Conservation (phyloP, 2,888 invertebrate species). For the Enchytraeus crypticus region DNA sequence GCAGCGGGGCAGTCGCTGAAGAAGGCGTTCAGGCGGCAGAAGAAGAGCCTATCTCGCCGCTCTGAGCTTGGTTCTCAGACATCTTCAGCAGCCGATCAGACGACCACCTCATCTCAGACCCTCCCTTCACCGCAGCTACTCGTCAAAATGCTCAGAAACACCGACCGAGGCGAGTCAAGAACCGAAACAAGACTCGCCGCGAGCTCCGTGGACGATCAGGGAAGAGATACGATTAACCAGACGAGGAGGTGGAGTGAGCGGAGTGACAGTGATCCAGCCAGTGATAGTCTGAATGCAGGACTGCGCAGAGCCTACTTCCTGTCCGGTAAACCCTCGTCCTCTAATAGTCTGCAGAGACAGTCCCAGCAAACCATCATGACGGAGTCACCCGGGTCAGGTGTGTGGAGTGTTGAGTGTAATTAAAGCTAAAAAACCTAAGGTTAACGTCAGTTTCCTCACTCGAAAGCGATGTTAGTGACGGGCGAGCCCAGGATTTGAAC, state of each 20-base stretch:
- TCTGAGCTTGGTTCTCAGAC: background rate
- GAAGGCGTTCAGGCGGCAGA: slow-evolving; percentile 10
- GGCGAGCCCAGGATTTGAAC: too few relatives aligned
- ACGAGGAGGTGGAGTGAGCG: background rate
- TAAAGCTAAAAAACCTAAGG: too few relatives aligned
- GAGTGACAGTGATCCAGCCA: background rate
- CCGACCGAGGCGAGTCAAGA: background rate
- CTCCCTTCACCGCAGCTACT: slow-evolving; percentile 1
- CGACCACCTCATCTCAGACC: background rate
- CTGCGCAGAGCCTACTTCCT: slow-evolving; percentile 7
- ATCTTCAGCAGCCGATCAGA: background rate
- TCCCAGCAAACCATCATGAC: too few relatives aligned
- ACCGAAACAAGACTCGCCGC: background rate
- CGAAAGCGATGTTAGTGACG: too few relatives aligned
- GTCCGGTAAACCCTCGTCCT: slow-evolving; percentile 1
- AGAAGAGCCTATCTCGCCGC: background rate
- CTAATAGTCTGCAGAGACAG: too few relatives aligned
- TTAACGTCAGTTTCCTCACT: too few relatives aligned
- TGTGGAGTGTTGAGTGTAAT: too few relatives aligned
- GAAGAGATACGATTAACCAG: background rate
- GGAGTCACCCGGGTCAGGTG: too few relatives aligned
- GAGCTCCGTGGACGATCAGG: background rate
- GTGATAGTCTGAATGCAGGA: background rate
- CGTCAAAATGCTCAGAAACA: background rate
- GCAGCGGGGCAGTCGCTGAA: slow-evolving; percentile 9